A percentile compares a stretch with the other conserved stretches of the same genome.
Conservation (phyloP, 2,888 invertebrate genomes). For the Opisthograptis luteolata region DNA sequence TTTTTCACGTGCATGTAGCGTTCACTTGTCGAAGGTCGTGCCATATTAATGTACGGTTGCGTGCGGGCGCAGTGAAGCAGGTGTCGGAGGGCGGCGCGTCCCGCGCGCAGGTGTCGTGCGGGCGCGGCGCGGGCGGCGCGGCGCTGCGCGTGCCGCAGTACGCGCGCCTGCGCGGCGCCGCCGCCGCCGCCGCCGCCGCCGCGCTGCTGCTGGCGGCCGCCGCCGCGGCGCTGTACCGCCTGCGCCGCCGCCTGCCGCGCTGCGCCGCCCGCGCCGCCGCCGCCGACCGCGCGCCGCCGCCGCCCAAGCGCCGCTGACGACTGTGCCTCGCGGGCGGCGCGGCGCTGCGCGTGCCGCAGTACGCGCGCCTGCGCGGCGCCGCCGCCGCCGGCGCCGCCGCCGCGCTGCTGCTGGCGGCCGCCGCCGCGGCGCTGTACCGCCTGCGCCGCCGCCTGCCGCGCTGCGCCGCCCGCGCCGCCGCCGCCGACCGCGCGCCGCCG, state of each 20-base stretch:
- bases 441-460: slow-evolving; percentile 56
- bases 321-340: neutral
- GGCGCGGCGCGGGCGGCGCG: slow-evolving; percentile 88
- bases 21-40: too few species aligned
- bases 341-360: slow-evolving; percentile 73
- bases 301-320: slow-evolving; percentile 2
- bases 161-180: slow-evolving; percentile 87
- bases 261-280: slow-evolving; percentile 30
- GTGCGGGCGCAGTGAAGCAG: slow-evolving; percentile 82
- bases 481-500: slow-evolving; percentile 38
- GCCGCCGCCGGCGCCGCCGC: slow-evolving; percentile 89
- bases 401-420: slow-evolving; percentile 86
- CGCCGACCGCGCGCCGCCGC: slow-evolving; percentile 37
- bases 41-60: neutral
- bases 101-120: slow-evolving; percentile 89
- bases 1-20: too few species aligned
- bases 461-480: slow-evolving; percentile 30
- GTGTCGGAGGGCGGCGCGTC: slow-evolving; percentile 90
- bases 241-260: slow-evolving; percentile 55
- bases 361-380: slow-evolving; percentile 87
- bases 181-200: slow-evolving; percentile 88
- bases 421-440: slow-evolving; percentile 84
- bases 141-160: slow-evolving; percentile 88
- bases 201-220: slow-evolving; percentile 87
- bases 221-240: slow-evolving; percentile 83